Conservation (phyloP, 2,888 invertebrate genomes). For the Alentia gelatinosa region DNA sequence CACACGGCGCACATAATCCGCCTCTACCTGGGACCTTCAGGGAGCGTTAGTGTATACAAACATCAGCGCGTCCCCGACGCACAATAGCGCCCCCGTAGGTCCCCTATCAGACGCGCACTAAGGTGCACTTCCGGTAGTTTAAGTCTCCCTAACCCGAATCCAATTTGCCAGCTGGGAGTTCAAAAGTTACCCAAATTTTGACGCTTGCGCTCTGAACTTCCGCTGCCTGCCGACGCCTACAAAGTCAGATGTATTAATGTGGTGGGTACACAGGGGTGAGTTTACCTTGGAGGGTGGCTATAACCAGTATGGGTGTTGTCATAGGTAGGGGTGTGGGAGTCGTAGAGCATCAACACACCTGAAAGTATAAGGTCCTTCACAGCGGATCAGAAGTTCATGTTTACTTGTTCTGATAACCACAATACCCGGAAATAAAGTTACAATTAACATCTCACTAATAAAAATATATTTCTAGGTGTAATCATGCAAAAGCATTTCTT, state of each 20-base stretch:
- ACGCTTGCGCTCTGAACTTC: not conserved
- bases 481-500: too few relatives aligned
- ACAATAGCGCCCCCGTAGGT: slow-evolving; percentile 30
- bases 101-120: slow-evolving; percentile 9
- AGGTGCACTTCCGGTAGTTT: slow-evolving; percentile 29
- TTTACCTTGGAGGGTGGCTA: too few relatives aligned
- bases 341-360: too few relatives aligned
- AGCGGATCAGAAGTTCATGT: too few relatives aligned
- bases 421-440: too few relatives aligned
- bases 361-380: too few relatives aligned
- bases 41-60: slow-evolving; percentile 16
- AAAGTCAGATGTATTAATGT: not conserved
- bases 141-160: slow-evolving; percentile 36
- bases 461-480: too few relatives aligned
- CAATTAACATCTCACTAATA: too few relatives aligned
- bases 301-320: too few relatives aligned
- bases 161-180: slow-evolving; percentile 30
- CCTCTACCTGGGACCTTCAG: not conserved
- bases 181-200: slow-evolving; percentile 38
- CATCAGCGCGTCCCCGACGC: not conserved
- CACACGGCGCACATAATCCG: not conserved
- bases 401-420: too few relatives aligned
- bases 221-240: not conserved
- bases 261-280: not conserved
- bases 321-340: too few relatives aligned